These are phyloP conservation scores for Enteromius radiatus DNA, from an alignment of 2,797 vertebrate species.

Conservation along the genomic window DNA sequence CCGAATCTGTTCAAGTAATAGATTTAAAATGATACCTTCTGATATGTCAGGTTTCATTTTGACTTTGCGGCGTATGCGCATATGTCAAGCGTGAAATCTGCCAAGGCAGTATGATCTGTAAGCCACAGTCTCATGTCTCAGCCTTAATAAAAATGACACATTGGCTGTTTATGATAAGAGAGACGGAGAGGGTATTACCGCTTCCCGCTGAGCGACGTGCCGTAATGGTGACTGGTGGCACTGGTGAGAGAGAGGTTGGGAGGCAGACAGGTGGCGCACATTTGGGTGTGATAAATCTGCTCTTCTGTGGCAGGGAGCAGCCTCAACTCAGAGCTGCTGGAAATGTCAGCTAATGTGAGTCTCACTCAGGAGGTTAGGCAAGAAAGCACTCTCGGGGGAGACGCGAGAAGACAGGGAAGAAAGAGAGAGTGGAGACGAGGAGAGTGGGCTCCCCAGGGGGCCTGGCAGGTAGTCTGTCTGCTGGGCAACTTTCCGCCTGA, in stretches of 20 bases:
- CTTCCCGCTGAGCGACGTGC: constrained; percentile 20
- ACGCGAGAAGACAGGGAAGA: constrained; percentile 17
- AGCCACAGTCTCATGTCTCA: constrained; percentile 41
- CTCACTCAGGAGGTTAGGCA: constrained; percentile 64
- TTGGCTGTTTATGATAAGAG: constrained; percentile 57
- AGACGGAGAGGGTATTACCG: constrained; percentile 35
- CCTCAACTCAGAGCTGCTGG: constrained; percentile 56
- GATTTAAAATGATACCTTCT: constrained; percentile 55
- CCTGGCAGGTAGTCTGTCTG: constrained; percentile 45
- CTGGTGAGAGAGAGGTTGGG: constrained; percentile 10
- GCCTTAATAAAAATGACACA: constrained; percentile 59
- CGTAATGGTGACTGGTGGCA: constrained; percentile 41
- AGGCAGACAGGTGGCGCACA: constrained; percentile 67
- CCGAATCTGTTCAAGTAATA: constrained; percentile 41
- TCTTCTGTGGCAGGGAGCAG: constrained; percentile 57
- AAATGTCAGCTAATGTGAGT: constrained; percentile 68
- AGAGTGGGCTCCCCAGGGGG: constrained; percentile 28
- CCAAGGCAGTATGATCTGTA: constrained; percentile 35
- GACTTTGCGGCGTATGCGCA: constrained; percentile 17
- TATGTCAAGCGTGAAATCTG: constrained; percentile 44
- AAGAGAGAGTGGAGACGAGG: constrained; percentile 34
- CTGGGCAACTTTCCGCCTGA: constrained; percentile 33
- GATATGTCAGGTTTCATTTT: constrained; percentile 50
- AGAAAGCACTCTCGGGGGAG: constrained; percentile 56
- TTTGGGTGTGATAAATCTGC: constrained; percentile 65